Evolutionary conservation across 1,140 invertebrate species (phyloP), one percentile per base, ranked within the genome.

Genomic region (Archivesica marissinica): DNA sequence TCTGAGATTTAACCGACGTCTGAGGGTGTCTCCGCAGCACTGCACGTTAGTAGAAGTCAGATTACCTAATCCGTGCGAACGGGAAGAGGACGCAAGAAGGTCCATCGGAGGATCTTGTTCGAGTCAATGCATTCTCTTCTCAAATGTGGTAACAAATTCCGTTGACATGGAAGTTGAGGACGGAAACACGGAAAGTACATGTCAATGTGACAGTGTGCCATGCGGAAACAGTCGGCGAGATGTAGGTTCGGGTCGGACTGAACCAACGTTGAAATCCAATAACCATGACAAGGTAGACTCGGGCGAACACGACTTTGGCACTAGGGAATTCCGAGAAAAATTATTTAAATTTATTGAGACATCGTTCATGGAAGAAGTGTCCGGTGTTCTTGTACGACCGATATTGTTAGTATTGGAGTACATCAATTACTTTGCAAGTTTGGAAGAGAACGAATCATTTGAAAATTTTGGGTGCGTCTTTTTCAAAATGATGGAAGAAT

Each of bases 401-500:
- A 56, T 81, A 23, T 15, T 70, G 23, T 15, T 54, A 7, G 59
- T 66, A 13, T 25, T 75, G 13, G 80, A 83, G 25, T 74, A 83
- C 23, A 15, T 74, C 11, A 59, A 75, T 30, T 56, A 75, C 50
- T 56, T 74, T 17, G 20, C 38, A 61, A n/a, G 7, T 30, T 41
- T 20, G 17, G 66, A 44, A 4, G 13, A 38, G n/a, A 30, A 23
- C 0, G 38, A 56, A 4, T 20, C 7, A 20, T n/a, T 70, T 17
- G 23, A 38, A 25, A 28, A 75, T 17, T 83, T 25, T 52, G 80
- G 66, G 17, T 28, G 28, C 35, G 70, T 59, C 15, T 64, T 84
- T 7, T 84, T 84, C 33, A 33, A 50, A 35, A 76, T 84, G 35
- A 84, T 84, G 81, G 81, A 84, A 74, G 81, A 75, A 23, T 84